These are phyloP conservation scores for Coptodon rendalli DNA, from an alignment of 2,113 vertebrate species.

Conservation along the genomic window DNA sequence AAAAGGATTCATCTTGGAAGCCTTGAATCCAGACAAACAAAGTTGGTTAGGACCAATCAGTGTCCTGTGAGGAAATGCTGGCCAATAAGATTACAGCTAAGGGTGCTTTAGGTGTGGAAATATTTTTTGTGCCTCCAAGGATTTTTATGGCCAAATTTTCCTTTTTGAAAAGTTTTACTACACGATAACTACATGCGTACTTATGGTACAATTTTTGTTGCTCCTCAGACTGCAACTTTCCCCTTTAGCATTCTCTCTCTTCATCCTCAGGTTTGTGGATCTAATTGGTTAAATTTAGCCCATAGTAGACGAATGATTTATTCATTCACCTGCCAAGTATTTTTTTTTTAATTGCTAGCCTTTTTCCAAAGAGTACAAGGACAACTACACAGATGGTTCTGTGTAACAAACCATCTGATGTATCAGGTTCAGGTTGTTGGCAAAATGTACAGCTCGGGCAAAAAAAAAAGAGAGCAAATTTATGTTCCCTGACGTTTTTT, in stretches of 20 bases:
- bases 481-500: background rate
- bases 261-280: background rate
- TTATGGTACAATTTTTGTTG: background rate
- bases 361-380: background rate
- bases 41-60: background rate
- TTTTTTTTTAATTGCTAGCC: background rate
- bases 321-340: background rate
- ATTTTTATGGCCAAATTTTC: background rate
- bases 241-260: background rate
- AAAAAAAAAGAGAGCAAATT: background rate
- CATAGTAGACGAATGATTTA: background rate
- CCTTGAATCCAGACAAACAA: background rate
- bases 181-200: rapidly evolving
- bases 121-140: background rate
- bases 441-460: background rate
- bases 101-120: background rate
- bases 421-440: background rate
- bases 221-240: background rate
- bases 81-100: background rate
- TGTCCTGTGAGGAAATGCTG: background rate
- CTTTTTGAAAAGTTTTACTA: background rate
- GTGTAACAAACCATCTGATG: background rate
- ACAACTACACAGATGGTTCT: background rate
- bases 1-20: background rate
- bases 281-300: background rate